Evolutionary conservation across 2,797 vertebrate species (phyloP).

Genomic region (Eulemur coronatus): DNA sequence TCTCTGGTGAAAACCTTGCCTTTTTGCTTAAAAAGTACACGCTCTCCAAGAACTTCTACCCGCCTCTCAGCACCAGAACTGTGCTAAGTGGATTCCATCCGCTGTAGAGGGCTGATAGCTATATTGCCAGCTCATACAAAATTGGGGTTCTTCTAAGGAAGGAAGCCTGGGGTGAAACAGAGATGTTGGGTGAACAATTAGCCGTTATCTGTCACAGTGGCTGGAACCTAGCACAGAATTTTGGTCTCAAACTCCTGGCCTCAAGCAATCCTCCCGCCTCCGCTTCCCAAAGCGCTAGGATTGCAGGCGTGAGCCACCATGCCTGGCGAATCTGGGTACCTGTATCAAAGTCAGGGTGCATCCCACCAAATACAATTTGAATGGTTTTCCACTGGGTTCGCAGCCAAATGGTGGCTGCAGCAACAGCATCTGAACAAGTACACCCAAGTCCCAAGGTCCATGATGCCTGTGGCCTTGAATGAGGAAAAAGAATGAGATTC

Average conservation of each 20-base stretch:
- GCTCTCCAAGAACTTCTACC: neutral
- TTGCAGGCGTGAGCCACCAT: neutral
- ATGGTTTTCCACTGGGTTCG: neutral
- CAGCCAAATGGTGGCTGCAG: neutral
- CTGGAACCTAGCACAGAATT: neutral
- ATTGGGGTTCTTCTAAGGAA: neutral
- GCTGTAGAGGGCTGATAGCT: neutral
- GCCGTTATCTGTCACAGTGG: neutral
- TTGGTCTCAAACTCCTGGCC: neutral
- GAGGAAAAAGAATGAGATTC: neutral
- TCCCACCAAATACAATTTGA: neutral
- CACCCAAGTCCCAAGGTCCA: neutral
- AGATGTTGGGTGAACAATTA: neutral
- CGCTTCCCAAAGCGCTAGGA: neutral
- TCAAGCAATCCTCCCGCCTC: neutral
- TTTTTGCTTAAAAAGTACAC: neutral
- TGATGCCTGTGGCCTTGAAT: neutral
- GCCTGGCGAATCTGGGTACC: neutral
- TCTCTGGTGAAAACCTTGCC: neutral
- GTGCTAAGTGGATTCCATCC: neutral
- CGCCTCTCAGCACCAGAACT: neutral
- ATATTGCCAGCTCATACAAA: neutral
- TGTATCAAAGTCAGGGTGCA: neutral
- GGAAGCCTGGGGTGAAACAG: neutral
- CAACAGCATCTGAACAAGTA: neutral